These are phyloP conservation scores for Malthinus flaveolus DNA, from an alignment of 2,888 invertebrate genomes.

Conservation along the genomic window DNA sequence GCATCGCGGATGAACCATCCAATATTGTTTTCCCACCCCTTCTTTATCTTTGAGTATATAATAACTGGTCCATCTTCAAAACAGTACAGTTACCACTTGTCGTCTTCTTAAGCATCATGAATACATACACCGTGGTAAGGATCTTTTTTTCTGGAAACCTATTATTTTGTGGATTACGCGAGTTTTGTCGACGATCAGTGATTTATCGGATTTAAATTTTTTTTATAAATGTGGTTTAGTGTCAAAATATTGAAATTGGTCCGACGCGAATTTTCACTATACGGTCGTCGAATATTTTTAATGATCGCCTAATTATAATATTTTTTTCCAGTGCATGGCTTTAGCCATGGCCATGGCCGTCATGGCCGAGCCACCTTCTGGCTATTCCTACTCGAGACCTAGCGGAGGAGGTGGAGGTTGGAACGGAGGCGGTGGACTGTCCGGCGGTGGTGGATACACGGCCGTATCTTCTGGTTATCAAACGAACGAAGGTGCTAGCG, in stretches of 20 bases:
- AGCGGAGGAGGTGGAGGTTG: constrained; percentile 57
- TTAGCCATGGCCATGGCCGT: constrained; percentile 76
- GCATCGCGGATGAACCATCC: constrained; percentile 31
- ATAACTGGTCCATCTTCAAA: constrained; percentile 39
- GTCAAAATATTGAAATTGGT: constrained; percentile 2
- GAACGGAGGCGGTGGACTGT: constrained; percentile 47
- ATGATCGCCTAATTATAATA: constrained; percentile 12
- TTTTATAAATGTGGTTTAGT: constrained; percentile 13
- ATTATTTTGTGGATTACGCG: constrained; percentile 37
- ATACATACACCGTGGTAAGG: constrained; percentile 56
- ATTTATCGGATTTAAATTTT: constrained; percentile 24
- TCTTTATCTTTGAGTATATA: constrained; percentile 47
- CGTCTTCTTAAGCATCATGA: constrained; percentile 55
- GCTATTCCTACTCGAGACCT: constrained; percentile 76
- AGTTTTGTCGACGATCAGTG: constrained; percentile 26
- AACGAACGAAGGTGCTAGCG: constrained; percentile 81
- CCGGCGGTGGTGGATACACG: constrained; percentile 72
- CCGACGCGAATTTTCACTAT: neutral
- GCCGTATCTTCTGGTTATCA: constrained; percentile 78
- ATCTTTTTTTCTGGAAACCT: constrained; percentile 25
- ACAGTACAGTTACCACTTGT: constrained; percentile 53
- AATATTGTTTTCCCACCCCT: constrained; percentile 44
- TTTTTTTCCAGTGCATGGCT: constrained; percentile 70
- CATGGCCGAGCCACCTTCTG: constrained; percentile 75
- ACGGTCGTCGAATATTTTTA: neutral